These are phyloP conservation scores for Tricholaema leucomelas DNA, from an alignment of 2,113 vertebrate genomes.

Conservation along the genomic window DNA sequence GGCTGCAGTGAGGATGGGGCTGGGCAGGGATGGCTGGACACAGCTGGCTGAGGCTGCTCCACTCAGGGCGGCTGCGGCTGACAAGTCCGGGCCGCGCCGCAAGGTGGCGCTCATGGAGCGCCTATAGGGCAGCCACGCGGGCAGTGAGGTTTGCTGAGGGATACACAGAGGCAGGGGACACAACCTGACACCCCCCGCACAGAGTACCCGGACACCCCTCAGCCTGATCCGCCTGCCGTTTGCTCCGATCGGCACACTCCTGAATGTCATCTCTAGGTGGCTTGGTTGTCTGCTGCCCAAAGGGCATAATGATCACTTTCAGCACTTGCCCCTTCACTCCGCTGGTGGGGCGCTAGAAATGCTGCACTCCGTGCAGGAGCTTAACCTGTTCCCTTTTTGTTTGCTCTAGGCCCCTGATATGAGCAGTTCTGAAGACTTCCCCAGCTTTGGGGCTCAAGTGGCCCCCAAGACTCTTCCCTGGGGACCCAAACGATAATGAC, in stretches of 20 bases:
- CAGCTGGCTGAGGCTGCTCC: no score
- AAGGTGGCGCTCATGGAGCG: no score
- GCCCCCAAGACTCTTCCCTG: constrained; percentile 90
- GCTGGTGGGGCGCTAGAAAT: not conserved
- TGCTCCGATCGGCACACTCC: not conserved
- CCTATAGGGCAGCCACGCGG: no score
- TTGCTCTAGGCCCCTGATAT: constrained; percentile 92
- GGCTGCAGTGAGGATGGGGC: no score
- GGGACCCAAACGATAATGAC: constrained; percentile 97
- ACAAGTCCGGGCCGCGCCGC: no score
- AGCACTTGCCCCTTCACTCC: not conserved
- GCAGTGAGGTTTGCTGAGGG: no score
- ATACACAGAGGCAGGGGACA: no score
- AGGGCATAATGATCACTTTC: not conserved
- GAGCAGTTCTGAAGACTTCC: constrained; percentile 98
- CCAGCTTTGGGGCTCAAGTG: constrained; percentile 96
- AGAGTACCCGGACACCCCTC: no score
- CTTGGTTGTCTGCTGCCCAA: not conserved
- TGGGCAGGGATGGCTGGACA: no score
- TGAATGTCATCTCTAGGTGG: not conserved
- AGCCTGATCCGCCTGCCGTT: not conserved
- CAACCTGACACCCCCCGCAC: no score
- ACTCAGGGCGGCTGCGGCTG: no score
- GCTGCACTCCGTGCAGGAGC: not conserved
- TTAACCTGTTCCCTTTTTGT: constrained; percentile 55